A percentile compares a stretch with the other conserved stretches of the same genome.
phyloP scores from a whole-genome alignment of 2,113 vertebrate species.

The Bos javanicus region DNA sequence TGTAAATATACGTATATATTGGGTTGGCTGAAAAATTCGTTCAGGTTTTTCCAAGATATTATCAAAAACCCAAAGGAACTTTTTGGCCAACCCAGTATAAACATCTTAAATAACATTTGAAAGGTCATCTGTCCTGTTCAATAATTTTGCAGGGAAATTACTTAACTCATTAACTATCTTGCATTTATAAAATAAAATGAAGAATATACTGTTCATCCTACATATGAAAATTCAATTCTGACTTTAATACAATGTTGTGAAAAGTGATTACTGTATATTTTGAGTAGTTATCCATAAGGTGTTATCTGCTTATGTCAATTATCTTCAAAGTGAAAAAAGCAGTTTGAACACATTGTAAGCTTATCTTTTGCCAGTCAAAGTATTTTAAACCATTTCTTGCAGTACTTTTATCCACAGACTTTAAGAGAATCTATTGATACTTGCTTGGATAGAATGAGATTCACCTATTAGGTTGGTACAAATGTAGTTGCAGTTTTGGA shows the following conservation, averaged over 20 bases:
- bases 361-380: neutral
- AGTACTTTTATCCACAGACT: slow-evolving; percentile 7
- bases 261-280: slow-evolving; percentile 30
- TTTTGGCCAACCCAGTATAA: neutral
- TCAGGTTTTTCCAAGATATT: neutral
- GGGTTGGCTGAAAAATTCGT: neutral
- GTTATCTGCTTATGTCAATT: slow-evolving; percentile 22
- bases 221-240: slow-evolving; percentile 2
- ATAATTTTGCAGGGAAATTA: neutral
- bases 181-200: slow-evolving; percentile 24
- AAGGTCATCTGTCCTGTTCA: slow-evolving; percentile 1
- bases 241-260: slow-evolving; percentile 49
- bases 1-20: neutral
- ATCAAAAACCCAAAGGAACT: neutral
- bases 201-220: slow-evolving; percentile 26
- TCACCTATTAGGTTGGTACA: neutral
- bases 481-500: neutral
- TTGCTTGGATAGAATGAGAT: slow-evolving; percentile 39
- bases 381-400: slow-evolving; percentile 32
- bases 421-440: slow-evolving; percentile 21
- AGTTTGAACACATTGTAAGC: slow-evolving; percentile 45
- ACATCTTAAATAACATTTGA: neutral
- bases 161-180: neutral
- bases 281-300: slow-evolving; percentile 35
- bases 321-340: slow-evolving; percentile 42